Base-by-base conservation (phyloP, 1,140 invertebrate species). In the Drosophila tristis region DNA sequence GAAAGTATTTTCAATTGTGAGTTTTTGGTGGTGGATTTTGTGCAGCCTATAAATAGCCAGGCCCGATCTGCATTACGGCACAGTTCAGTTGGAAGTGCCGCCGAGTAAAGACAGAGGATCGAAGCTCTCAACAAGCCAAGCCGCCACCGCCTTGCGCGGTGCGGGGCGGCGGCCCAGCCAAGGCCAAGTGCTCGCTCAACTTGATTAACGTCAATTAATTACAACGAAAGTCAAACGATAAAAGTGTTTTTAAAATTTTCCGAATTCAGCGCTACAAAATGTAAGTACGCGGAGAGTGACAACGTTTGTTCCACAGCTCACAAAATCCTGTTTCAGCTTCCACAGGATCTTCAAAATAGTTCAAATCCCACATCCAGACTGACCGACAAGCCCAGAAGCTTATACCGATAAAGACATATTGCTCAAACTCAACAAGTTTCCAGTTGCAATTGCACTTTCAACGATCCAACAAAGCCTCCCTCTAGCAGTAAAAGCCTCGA, bases 1-100 rank as follows among this genome's bases (percentile, higher is more conserved):
- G 75, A 87, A 87, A 89, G 73, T 84, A 89, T 89, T 89, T 77
- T 50, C 76, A 74, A 20, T 66, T 62, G 68, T 66, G 42, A 5
- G 39, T 45, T 42, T 58, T 60, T 71, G 76, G 84, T 89, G 84
- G 84, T 78, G 80, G 85, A 54, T 89, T 72, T 63, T 26, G 4
- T 7, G 16, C 39, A 6, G 6, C n/a, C 57, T 90, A 90, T 90
- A 89, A 89, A 89, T 79, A 90, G 49, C 48, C 43, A 29, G 25
- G 9, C 59, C 29, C 16, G 57, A 82, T 89, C 84, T 29, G 31
- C 62, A 64, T 47, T 53, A 3, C 64, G 42, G 54, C 68, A 80
- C 85, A 89, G 79, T 89, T 74, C 59, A 57, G 16, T 53, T 61
- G 26, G 20, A 47, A 64, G 59, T 67, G 43, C 25, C 11, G 45